Percentiles rank a stretch among this genome's conserved stretches.
Conservation (phyloP, 2,888 invertebrate species). For the Iselma pallidipennis region DNA sequence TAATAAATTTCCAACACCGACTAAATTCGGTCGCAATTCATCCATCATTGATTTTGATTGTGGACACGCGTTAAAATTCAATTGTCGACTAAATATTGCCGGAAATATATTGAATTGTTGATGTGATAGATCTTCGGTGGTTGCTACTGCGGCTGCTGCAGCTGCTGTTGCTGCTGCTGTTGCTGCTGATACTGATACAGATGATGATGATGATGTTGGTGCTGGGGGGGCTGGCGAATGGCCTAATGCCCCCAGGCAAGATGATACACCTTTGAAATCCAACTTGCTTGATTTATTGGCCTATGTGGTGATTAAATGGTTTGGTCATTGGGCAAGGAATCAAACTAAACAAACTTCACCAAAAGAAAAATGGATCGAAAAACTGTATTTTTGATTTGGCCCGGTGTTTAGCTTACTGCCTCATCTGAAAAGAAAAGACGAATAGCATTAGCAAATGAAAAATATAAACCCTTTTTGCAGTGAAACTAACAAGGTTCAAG, state of each 20-base stretch:
- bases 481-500: too few species aligned
- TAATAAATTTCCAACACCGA: slow-evolving; percentile 75
- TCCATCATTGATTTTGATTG: slow-evolving; percentile 80
- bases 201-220: slow-evolving; percentile 52
- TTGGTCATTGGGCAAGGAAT: slow-evolving; percentile 26
- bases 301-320: slow-evolving; percentile 4
- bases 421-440: too few species aligned
- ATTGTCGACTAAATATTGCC: slow-evolving; percentile 86
- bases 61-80: slow-evolving; percentile 75
- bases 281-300: slow-evolving; percentile 66
- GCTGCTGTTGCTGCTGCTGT: background rate
- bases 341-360: background rate
- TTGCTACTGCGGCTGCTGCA: slow-evolving; percentile 42
- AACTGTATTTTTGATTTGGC: too few species aligned
- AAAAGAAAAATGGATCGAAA: background rate
- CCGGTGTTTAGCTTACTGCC: too few species aligned
- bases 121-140: slow-evolving; percentile 62
- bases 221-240: slow-evolving; percentile 61
- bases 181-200: slow-evolving; percentile 54
- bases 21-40: slow-evolving; percentile 80
- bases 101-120: slow-evolving; percentile 92
- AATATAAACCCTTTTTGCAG: too few species aligned
- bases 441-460: too few species aligned
- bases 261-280: slow-evolving; percentile 83
- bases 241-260: slow-evolving; percentile 64